Base-by-base conservation (phyloP, 2,888 invertebrate genomes). In the Thymelicus sylvestris region DNA sequence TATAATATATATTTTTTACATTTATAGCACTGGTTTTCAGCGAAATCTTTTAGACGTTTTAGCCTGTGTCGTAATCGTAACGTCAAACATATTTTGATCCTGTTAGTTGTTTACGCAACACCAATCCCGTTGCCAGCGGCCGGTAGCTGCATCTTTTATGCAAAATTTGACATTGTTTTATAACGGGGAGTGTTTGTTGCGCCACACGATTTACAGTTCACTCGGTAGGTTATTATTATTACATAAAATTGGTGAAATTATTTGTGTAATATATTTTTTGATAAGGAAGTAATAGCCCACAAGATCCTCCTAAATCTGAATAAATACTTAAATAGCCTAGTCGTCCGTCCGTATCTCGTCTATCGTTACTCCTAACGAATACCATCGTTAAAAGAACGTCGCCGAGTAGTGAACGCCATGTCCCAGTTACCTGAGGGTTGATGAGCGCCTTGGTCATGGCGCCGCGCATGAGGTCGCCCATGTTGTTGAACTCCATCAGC, bases 401-500 rank as follows among this genome's bases (percentile, higher is more conserved):
- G 5, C 31, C 31, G 31, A 31, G 31, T 31, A 31, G 3, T 31
- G 31, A 41, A 41, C 8, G 8, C 7, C 3, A 7, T 8, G 41
- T 10, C 10, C 8, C 44, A 44, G 44, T 44, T 10, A 97, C 96
- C 93, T 97, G 96, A 67, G 97, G 96, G 94, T 98, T 97, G 68
- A 97, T 98, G 44, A 99, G 95, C 44, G 98, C 97, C 77, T 96
- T 95, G 57, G 98, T 98, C 96, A 99, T 98, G 71, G 98, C 98
- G 79, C 96, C 95, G 77, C 98, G 95, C 99, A 99, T 99, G 76
- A 98, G 96, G 77, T 98, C 98, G 50, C 99, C 99, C 98, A 99
- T 98, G 84, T 98, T 98, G 92, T 98, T 98, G 80, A 98, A 96
- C 85, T 98, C 98, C 91, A 98, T 97, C 73, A 99, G 92, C 97